Evolutionary conservation across 2,888 invertebrate species (phyloP).

Genomic region (Cheilosia vernalis): DNA sequence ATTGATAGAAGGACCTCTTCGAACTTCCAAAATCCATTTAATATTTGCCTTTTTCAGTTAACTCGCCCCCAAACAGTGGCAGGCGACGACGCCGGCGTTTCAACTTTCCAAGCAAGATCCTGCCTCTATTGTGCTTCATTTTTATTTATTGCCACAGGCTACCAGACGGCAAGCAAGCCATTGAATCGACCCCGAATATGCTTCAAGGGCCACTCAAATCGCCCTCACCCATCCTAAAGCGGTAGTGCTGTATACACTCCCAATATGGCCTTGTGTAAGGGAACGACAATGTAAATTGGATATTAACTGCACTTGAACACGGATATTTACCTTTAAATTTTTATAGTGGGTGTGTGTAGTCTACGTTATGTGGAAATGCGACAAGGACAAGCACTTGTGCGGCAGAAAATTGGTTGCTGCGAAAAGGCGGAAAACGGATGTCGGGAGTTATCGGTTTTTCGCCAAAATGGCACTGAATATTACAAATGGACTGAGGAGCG

Average conservation of each 20-base stretch:
- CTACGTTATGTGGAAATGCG: slow-evolving; percentile 55
- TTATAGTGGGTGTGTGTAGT: slow-evolving; percentile 50
- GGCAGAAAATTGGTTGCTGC: slow-evolving; percentile 34
- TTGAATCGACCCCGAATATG: slow-evolving; percentile 72
- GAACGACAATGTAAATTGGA: slow-evolving; percentile 70
- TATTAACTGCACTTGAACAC: slow-evolving; percentile 72
- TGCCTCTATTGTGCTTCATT: slow-evolving; percentile 65
- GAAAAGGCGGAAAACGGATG: slow-evolving; percentile 5
- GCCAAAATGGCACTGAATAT: slow-evolving; percentile 4
- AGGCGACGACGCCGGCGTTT: slow-evolving; percentile 6
- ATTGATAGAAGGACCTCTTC: slow-evolving; percentile 58
- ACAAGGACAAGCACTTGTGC: slow-evolving; percentile 52
- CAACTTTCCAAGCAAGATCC: background rate
- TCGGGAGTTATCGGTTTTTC: slow-evolving; percentile 15
- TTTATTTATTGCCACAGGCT: slow-evolving; percentile 69
- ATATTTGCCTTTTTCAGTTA: slow-evolving; percentile 61
- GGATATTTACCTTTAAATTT: slow-evolving; percentile 73
- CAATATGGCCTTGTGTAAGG: slow-evolving; percentile 36
- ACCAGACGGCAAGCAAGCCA: slow-evolving; percentile 73
- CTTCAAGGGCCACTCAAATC: slow-evolving; percentile 70
- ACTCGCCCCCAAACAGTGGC: background rate
- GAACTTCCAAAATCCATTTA: slow-evolving; percentile 64
- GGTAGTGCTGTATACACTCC: slow-evolving; percentile 23
- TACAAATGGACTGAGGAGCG: slow-evolving; percentile 17
- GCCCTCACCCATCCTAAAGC: slow-evolving; percentile 45